Evolutionary conservation across 2,113 vertebrate species (phyloP).

Genomic region (Geococcyx californianus): DNA sequence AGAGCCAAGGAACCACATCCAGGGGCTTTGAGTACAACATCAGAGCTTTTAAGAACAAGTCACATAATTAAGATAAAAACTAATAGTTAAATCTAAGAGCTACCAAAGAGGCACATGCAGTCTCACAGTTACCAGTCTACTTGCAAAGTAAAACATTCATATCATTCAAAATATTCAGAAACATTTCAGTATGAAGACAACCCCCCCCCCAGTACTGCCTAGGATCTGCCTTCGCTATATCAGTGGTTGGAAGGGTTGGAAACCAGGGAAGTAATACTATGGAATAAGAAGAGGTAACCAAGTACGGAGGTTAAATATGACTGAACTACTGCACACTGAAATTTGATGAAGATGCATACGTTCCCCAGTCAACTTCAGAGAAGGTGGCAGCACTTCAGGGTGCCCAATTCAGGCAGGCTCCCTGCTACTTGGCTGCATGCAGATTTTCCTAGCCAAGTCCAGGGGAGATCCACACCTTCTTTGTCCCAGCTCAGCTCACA

Average conservation of each 20-base stretch:
- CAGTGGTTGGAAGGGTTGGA: neutral
- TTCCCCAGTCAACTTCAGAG: neutral
- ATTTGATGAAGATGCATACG: fast-evolving
- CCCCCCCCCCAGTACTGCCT: neutral
- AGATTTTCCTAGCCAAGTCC: neutral
- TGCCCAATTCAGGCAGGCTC: neutral
- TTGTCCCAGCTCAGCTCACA: neutral
- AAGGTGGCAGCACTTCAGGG: neutral
- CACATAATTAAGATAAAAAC: neutral
- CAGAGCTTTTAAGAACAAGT: neutral
- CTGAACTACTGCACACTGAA: neutral
- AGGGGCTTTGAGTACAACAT: neutral
- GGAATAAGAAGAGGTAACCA: neutral
- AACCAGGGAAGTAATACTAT: neutral
- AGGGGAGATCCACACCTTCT: neutral
- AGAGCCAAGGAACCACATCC: neutral
- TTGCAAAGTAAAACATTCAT: neutral
- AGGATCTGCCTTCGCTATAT: neutral
- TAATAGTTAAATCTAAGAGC: neutral
- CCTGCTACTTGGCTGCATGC: neutral
- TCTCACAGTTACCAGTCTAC: neutral
- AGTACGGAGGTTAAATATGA: neutral
- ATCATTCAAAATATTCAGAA: neutral
- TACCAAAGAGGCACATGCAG: neutral
- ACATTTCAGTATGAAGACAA: neutral